phyloP scores from a whole-genome alignment of 2,888 invertebrate species.

The Sabellastarte sp. region DNA sequence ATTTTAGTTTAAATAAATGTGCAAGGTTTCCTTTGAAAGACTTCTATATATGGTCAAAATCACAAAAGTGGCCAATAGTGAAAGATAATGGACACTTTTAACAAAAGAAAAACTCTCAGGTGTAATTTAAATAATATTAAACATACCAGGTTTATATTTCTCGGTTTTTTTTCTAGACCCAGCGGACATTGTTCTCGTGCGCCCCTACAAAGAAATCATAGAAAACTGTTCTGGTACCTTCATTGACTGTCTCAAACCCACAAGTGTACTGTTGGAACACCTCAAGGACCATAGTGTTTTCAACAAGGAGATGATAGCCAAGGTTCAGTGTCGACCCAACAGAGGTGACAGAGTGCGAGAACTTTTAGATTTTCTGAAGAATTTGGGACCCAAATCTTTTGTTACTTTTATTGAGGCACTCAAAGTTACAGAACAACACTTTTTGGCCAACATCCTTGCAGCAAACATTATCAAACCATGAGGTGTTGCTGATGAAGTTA shows the following conservation, averaged over 20 bases:
- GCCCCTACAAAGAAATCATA: neutral
- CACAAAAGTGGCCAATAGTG: no score
- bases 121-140: no score
- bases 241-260: neutral
- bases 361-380: neutral
- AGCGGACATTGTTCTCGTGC: neutral
- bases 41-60: no score
- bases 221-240: neutral
- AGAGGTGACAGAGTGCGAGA: neutral
- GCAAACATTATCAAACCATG: neutral
- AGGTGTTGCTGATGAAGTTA: neutral
- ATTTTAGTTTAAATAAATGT: no score
- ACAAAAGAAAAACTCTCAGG: no score
- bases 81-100: no score
- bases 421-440: neutral
- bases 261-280: neutral
- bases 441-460: neutral
- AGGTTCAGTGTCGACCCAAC: neutral
- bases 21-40: no score
- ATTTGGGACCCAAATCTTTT: conserved; percentile 1
- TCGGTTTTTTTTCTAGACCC: no score
- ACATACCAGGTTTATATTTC: no score
- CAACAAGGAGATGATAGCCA: neutral
- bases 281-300: neutral
- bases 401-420: neutral